Evolutionary conservation across 2,888 invertebrate species (phyloP), one percentile per base, ranked within the genome.

Genomic region (Dimorphilus gyrociliatus): DNA sequence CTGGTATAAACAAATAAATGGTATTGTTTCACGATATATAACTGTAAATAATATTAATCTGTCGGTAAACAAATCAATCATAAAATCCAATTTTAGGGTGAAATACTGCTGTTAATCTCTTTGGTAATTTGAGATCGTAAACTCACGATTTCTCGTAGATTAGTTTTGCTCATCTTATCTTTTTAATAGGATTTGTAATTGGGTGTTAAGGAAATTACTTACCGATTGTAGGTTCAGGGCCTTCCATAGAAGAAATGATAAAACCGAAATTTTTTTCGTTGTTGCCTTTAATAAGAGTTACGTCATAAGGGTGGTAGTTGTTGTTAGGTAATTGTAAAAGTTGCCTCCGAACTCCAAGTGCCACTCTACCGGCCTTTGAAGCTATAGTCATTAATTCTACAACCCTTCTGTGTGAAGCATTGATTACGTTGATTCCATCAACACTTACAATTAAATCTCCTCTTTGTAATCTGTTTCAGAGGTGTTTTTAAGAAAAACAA

Each of bases 261-360:
- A 94, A 92, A 64, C 97, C 94, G 10, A 94, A 94, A 61, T 97
- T 97, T 3, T 94, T 92, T 63, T 97, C 94, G 41, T 78, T 81
- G 51, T 90, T 88, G 56, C 75, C 74, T 29, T 90, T 69, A 37
- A 77, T 77, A 1, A 94, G 81, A 1, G 81, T 78, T 3, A 94
- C 85, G 64, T 92, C 86, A 51, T 88, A 88, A 0, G 88, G 84
- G 53, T 69, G n/a, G n/a, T n/a, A n/a, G n/a, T n/a, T n/a, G n/a
- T n/a, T n/a, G n/a, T n/a, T n/a, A n/a, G n/a, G n/a, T n/a, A n/a
- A n/a, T n/a, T n/a, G n/a, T n/a, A n/a, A n/a, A n/a, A n/a, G n/a
- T n/a, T n/a, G n/a, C n/a, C n/a, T n/a, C n/a, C n/a, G n/a, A n/a
- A 84, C 68, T 8, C 79, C 74, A 43, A 84, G 68, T 8, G 76